These are phyloP conservation scores for Anguilla marmorata DNA, from an alignment of 2,797 vertebrate genomes.

Conservation along the genomic window DNA sequence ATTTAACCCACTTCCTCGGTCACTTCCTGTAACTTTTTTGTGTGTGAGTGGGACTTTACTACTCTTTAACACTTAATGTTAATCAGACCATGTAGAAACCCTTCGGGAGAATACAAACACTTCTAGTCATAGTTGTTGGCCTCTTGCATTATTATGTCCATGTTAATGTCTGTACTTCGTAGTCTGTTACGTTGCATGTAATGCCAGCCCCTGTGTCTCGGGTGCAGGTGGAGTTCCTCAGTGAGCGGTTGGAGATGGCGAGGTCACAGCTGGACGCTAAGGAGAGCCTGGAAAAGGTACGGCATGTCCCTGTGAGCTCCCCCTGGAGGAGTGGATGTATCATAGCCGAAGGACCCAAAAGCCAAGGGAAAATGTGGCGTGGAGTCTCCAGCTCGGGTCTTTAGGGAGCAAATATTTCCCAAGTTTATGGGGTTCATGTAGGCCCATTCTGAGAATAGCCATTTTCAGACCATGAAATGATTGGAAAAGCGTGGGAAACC, in stretches of 20 bases:
- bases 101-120: not conserved
- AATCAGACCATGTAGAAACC: too few species aligned
- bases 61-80: too few species aligned
- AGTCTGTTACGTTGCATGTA: not conserved
- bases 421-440: not conserved
- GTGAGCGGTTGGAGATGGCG: slow-evolving; percentile 44
- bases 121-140: not conserved
- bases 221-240: slow-evolving; percentile 50
- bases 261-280: slow-evolving; percentile 49
- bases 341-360: not conserved
- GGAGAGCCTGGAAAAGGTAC: slow-evolving; percentile 50
- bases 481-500: not conserved
- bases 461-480: not conserved
- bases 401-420: not conserved
- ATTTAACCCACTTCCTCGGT: too few species aligned
- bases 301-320: not conserved
- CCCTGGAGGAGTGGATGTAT: not conserved
- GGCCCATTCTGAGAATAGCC: not conserved
- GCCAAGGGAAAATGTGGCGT: not conserved
- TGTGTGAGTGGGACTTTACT: too few species aligned
- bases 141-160: not conserved
- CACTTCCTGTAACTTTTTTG: too few species aligned
- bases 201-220: not conserved
- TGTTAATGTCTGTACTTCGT: not conserved
- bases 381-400: slow-evolving; percentile 11